phyloP scores from a whole-genome alignment of 1,140 invertebrate species.

The Micrasema minimum region DNA sequence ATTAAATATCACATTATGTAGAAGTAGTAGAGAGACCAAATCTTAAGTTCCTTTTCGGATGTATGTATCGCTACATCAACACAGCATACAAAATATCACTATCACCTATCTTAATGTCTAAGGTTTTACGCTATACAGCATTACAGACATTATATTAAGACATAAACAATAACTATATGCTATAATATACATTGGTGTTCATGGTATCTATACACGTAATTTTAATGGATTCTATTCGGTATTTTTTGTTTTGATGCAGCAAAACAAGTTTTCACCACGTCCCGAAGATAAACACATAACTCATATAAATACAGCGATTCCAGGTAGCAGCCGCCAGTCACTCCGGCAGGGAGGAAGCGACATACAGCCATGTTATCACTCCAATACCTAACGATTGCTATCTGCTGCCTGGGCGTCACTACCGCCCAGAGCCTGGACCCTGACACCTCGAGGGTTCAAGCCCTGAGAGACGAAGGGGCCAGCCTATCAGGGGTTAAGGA shows the following conservation, averaged over 20 bases:
- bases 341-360: not conserved
- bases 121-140: too few species aligned
- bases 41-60: too few species aligned
- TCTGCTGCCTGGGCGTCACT: conserved; percentile 4
- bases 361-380: conserved; percentile 4
- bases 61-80: too few species aligned
- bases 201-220: too few species aligned
- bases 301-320: conserved; percentile 33
- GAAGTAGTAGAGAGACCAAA: too few species aligned
- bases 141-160: too few species aligned
- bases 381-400: not conserved
- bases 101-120: too few species aligned
- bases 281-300: conserved; percentile 12
- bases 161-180: too few species aligned
- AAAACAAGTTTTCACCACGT: conserved; percentile 36
- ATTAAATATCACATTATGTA: too few species aligned
- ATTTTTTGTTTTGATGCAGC: conserved; percentile 22
- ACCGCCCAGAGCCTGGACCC: conserved; percentile 18
- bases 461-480: conserved; percentile 39
- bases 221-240: too few species aligned
- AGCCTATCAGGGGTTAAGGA: conserved; percentile 13
- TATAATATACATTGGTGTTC: too few species aligned
- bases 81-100: too few species aligned
- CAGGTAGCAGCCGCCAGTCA: not conserved
- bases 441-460: conserved; percentile 43